phyloP scores from a whole-genome alignment of 2,888 invertebrate species.

The Leucophora obtusa region DNA sequence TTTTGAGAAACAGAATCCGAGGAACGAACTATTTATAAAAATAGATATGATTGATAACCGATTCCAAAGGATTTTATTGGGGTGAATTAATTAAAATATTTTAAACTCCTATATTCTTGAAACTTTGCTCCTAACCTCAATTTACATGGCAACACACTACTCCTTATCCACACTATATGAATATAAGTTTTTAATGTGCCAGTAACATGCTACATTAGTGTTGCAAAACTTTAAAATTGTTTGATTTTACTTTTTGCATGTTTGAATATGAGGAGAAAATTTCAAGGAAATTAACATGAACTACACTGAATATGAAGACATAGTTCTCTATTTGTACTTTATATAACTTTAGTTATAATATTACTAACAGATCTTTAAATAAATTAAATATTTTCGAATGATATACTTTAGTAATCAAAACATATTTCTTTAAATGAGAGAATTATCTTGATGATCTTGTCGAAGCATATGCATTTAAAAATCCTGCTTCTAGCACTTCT shows the following conservation, averaged over 20 bases:
- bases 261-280: slow-evolving; percentile 38
- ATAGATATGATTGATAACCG: not conserved
- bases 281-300: slow-evolving; percentile 51
- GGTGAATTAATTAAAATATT: too few species aligned
- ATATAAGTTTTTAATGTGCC: slow-evolving; percentile 38
- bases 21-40: too few species aligned
- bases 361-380: slow-evolving; percentile 1
- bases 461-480: too few species aligned
- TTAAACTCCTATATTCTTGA: too few species aligned
- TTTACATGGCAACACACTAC: slow-evolving; percentile 5
- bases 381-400: not conserved
- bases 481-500: too few species aligned
- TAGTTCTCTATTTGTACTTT: slow-evolving; percentile 20
- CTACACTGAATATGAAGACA: slow-evolving; percentile 32
- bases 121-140: too few species aligned
- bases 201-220: slow-evolving; percentile 53
- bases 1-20: too few species aligned
- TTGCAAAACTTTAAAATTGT: slow-evolving; percentile 47
- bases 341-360: slow-evolving; percentile 14
- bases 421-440: too few species aligned
- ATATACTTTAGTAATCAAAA: too few species aligned
- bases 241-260: slow-evolving; percentile 37
- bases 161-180: not conserved
- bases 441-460: too few species aligned
- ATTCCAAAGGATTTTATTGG: not conserved